These are phyloP conservation scores for Morone saxatilis DNA, from an alignment of 2,113 vertebrate genomes.

Conservation along the genomic window DNA sequence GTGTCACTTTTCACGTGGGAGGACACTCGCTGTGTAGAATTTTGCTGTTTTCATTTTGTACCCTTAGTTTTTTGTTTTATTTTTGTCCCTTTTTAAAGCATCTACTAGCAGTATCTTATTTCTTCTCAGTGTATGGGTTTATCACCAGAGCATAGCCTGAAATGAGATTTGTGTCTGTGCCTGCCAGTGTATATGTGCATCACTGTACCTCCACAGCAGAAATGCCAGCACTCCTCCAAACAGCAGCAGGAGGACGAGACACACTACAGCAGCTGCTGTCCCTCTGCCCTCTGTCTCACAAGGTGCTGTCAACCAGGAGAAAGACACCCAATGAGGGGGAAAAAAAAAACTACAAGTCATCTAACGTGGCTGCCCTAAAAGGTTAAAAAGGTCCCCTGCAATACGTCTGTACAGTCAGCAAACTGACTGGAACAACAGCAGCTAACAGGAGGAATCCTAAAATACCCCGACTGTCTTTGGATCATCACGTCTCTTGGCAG, in stretches of 20 bases:
- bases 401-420: slow-evolving; percentile 8
- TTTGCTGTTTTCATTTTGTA: slow-evolving; percentile 40
- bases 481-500: slow-evolving; percentile 55
- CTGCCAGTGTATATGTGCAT: slow-evolving; percentile 26
- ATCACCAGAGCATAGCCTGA: slow-evolving; percentile 47
- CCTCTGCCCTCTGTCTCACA: slow-evolving; percentile 67
- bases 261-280: slow-evolving; percentile 63
- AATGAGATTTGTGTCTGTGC: slow-evolving; percentile 54
- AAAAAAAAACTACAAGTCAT: slow-evolving; percentile 23
- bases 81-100: slow-evolving; percentile 11
- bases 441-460: slow-evolving; percentile 39
- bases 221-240: slow-evolving; percentile 68
- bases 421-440: slow-evolving; percentile 16
- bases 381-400: slow-evolving; percentile 8
- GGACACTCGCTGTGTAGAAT: slow-evolving; percentile 16
- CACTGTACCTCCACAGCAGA: slow-evolving; percentile 80
- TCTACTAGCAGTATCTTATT: slow-evolving; percentile 26
- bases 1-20: slow-evolving; percentile 35
- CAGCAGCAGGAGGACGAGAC: slow-evolving; percentile 73
- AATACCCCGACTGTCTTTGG: slow-evolving; percentile 41
- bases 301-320: slow-evolving; percentile 69
- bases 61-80: background rate
- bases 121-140: slow-evolving; percentile 31
- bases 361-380: slow-evolving; percentile 35
- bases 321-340: slow-evolving; percentile 27